Conservation (phyloP, 2,113 vertebrate genomes). For the Neodon shergylaensis region DNA sequence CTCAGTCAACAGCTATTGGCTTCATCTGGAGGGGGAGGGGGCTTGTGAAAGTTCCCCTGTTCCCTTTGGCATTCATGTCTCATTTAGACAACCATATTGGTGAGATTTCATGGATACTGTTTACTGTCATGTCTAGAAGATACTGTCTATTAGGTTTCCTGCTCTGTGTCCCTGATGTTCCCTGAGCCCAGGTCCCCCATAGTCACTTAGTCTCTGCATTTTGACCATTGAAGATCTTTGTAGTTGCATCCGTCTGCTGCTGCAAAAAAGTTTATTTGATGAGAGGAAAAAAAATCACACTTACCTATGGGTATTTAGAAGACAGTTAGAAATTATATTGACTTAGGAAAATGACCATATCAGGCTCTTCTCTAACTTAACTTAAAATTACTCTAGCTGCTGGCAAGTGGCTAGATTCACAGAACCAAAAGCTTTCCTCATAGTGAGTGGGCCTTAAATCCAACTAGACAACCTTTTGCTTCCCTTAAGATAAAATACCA, state of each 20-base stretch:
- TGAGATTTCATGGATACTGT: background rate
- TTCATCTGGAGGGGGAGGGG: background rate
- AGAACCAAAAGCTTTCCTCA: background rate
- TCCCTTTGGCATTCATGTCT: background rate
- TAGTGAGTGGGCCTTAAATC: too few relatives aligned
- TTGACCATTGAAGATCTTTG: background rate
- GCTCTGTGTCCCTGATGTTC: accelerated
- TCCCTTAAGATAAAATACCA: background rate
- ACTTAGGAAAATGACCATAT: background rate
- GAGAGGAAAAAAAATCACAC: background rate
- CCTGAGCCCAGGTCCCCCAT: background rate
- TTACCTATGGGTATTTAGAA: background rate
- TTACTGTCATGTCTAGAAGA: background rate
- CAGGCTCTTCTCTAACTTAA: too few relatives aligned
- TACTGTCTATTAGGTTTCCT: background rate
- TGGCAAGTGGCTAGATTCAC: background rate
- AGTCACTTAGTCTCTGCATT: too few relatives aligned
- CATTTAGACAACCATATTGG: background rate
- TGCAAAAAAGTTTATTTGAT: background rate
- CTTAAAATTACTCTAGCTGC: too few relatives aligned
- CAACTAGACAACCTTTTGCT: background rate
- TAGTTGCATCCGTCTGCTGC: background rate
- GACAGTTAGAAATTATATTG: background rate
- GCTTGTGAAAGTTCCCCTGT: background rate
- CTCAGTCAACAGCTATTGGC: background rate